Evolutionary conservation across 23 tunicate species (phyloP), one percentile per base, ranked within the genome.

Genomic region (Diplosoma virens): DNA sequence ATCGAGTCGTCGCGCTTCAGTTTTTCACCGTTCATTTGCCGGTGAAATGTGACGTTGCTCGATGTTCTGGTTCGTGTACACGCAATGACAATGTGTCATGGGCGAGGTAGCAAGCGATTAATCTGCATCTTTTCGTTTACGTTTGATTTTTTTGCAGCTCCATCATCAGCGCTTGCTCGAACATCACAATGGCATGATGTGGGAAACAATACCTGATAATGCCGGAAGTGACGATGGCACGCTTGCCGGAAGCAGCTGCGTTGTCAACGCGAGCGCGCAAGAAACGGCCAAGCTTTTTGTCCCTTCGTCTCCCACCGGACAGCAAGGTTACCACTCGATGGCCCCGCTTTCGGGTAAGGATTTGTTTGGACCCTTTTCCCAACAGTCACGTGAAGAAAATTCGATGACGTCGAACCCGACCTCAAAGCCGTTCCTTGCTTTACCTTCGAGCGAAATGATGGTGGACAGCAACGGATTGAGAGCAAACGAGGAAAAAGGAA

Each of bases 171-270:
- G 81, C 5, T 17, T 82, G 75, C 48, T 47, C 66, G 30, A 58
- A 23, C 53, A 25, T 33, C 87, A 82, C 34, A 32, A 35, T 25
- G 79, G 72, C 1, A 67, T 80, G 84, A 63, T 82, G 87, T 82
- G 87, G 87, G 87, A 82, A 32, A 82, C 87, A 17, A 65, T 82
- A 47, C 67, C 75, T 50, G 86, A 81, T 26, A 33, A 68, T 27
- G 47, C 64, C 32, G 37, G 25, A 18, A 46, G 30, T 56, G 72
- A 73, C 46, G 69, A 71, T 3, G 61, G 78, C 21, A 33, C 35
- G 5, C 61, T 9, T 4, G 22, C 61, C 22, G 25, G 25, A 56
- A 14, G 17, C 63, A 17, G 35, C 6, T 17, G 30, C 30, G 35
- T 5, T 29, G 18, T 6, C 6, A 29, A 14, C 21, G 2, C 34